Base-by-base conservation (phyloP, 2,888 invertebrate species). In the Parnassius smintheus region DNA sequence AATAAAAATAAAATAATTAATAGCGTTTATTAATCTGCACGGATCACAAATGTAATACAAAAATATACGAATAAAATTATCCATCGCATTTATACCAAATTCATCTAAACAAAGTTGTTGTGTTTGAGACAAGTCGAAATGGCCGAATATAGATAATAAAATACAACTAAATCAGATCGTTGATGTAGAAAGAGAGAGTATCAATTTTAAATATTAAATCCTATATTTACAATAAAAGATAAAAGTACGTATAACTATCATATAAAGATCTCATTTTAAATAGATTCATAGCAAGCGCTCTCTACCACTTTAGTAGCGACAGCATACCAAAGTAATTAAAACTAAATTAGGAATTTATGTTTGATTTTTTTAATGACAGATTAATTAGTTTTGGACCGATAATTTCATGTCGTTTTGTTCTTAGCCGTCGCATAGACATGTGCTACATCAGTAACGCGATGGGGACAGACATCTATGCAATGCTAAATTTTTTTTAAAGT, bases 391-490 rank as follows among this genome's bases (percentile, higher is more conserved):
- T 25, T 25, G 25, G 4, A 25, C 3, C 2, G 25, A 68, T 65
- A 58, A 62, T 59, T 65, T 41, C n/a, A 54, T 60, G 46, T 60
- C 3, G 45, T 56, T 25, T 50, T 48, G 12, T 18, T 48, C 65
- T 67, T 13, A 78, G 80, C 82, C 81, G 81, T 91, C 85, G 81
- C 79, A 77, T 81, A 88, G 88, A 91, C 91, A 88, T 92, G 92
- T 88, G 90, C 83, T 78, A 83, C 92, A 92, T 92, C 92, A 88
- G 79, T 67, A 61, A 60, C 61, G 78, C 88, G 92, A 92, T 92
- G 92, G 86, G 70, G 79, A 73, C 91, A 87, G 90, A 92, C 90
- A 80, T 92, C 91, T 90, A 83, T 76, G 81, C 80, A 90, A 91
- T 82, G 80, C 78, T 73, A 66, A 62, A 62, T 45, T 55, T 55